phyloP scores from a whole-genome alignment of 1,140 invertebrate species.

The Pseudomyrmex sp. region DNA sequence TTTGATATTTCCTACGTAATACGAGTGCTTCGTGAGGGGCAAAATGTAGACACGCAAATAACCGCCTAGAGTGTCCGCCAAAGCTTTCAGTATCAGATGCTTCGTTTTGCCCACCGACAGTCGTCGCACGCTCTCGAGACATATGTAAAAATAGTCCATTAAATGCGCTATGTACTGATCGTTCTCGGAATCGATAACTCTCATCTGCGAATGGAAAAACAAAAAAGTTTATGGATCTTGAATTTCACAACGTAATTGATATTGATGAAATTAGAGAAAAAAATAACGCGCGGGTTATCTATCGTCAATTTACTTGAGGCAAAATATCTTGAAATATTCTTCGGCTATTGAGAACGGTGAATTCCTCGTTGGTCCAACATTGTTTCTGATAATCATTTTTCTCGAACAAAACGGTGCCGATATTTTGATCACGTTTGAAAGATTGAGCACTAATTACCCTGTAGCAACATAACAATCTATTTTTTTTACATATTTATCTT shows the following conservation, averaged over 20 bases:
- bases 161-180: constrained; percentile 77
- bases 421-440: constrained; percentile 70
- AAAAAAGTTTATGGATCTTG: not conserved
- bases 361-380: constrained; percentile 79
- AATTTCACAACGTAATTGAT: not conserved
- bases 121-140: constrained; percentile 83
- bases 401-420: constrained; percentile 80
- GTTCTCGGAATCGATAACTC: constrained; percentile 72
- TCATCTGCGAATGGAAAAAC: constrained; percentile 64
- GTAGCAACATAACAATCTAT: not conserved
- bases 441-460: constrained; percentile 54
- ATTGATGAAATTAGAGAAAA: not conserved
- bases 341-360: constrained; percentile 75
- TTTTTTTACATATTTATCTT: not conserved
- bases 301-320: constrained; percentile 72
- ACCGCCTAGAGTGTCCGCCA: constrained; percentile 85
- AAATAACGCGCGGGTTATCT: not conserved
- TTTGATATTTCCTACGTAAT: constrained; percentile 87
- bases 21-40: constrained; percentile 86
- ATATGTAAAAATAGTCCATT: constrained; percentile 85
- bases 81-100: constrained; percentile 84
- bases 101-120: constrained; percentile 82
- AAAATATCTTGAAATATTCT: constrained; percentile 79
- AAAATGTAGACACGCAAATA: constrained; percentile 86
- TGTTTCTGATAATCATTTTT: constrained; percentile 71